Conservation (phyloP, 2,113 vertebrate genomes). For the Pelecanus crispus region DNA sequence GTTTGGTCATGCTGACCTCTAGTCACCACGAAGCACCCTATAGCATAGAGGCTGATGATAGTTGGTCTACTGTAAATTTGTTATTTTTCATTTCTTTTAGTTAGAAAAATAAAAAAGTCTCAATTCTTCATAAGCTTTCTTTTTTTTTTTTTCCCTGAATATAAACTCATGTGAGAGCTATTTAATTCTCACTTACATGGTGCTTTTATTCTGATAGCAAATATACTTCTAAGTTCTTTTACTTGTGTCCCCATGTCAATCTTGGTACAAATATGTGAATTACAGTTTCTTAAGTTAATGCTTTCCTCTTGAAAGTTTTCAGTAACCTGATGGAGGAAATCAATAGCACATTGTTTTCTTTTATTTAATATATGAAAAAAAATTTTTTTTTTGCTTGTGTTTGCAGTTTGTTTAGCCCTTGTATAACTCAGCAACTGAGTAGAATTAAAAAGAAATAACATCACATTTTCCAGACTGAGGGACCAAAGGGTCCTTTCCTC, state of each 20-base stretch:
- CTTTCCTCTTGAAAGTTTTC: neutral
- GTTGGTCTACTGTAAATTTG: neutral
- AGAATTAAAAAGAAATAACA: neutral
- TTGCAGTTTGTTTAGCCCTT: neutral
- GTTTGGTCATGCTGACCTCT: neutral
- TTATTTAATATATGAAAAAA: neutral
- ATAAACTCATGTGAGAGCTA: neutral
- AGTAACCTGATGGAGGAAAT: neutral
- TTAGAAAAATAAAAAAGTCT: neutral
- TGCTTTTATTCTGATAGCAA: neutral
- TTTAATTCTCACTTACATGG: neutral
- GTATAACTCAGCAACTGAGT: neutral
- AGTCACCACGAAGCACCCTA: neutral
- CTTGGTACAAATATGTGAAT: neutral
- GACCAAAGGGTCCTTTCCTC: neutral
- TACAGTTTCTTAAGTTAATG: neutral
- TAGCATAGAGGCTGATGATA: neutral
- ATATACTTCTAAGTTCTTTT: neutral
- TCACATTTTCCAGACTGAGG: neutral
- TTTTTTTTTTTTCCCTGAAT: accelerated
- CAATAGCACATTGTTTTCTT: neutral
- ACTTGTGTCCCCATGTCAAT: neutral
- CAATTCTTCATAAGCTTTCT: neutral
- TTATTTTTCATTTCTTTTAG: neutral
- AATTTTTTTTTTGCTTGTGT: neutral